These are phyloP conservation scores for Drosophila mimetica DNA, from an alignment of 2,888 invertebrate species.

Conservation along the genomic window DNA sequence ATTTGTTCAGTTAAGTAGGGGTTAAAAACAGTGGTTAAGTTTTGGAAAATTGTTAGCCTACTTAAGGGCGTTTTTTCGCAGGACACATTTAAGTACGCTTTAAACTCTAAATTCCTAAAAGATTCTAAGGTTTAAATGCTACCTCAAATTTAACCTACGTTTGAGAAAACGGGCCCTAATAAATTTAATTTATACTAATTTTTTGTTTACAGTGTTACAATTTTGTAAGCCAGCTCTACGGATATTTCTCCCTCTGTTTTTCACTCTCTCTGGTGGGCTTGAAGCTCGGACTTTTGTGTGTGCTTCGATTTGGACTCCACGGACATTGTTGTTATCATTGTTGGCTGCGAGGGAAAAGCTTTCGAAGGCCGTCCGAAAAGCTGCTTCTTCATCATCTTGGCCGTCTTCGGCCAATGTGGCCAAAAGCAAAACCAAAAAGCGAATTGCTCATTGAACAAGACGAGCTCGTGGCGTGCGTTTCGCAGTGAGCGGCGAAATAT, in stretches of 20 bases:
- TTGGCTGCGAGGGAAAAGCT: constrained; percentile 37
- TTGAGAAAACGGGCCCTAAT: no score
- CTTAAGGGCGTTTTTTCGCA: no score
- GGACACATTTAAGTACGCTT: no score
- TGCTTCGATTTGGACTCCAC: constrained; percentile 8
- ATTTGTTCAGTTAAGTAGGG: no score
- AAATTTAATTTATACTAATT: not conserved
- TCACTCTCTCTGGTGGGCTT: constrained; percentile 2
- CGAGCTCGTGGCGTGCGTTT: constrained; percentile 74
- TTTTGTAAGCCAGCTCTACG: constrained; percentile 18
- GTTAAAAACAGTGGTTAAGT: no score
- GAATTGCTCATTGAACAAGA: constrained; percentile 77
- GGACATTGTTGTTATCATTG: constrained; percentile 18
- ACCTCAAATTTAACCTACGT: no score
- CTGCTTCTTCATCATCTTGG: constrained; percentile 23
- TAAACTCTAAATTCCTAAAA: no score
- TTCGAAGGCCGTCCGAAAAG: constrained; percentile 44
- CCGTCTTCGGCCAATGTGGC: constrained; percentile 51
- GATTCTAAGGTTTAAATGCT: no score
- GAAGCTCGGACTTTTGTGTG: constrained; percentile 16
- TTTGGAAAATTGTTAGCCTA: no score
- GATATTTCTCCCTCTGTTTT: constrained; percentile 12
- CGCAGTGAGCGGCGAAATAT: constrained; percentile 43
- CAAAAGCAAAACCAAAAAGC: constrained; percentile 35
- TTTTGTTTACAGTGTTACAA: constrained; percentile 1